Conservation (phyloP, 2,888 invertebrate species). For the Rapana venosa region DNA sequence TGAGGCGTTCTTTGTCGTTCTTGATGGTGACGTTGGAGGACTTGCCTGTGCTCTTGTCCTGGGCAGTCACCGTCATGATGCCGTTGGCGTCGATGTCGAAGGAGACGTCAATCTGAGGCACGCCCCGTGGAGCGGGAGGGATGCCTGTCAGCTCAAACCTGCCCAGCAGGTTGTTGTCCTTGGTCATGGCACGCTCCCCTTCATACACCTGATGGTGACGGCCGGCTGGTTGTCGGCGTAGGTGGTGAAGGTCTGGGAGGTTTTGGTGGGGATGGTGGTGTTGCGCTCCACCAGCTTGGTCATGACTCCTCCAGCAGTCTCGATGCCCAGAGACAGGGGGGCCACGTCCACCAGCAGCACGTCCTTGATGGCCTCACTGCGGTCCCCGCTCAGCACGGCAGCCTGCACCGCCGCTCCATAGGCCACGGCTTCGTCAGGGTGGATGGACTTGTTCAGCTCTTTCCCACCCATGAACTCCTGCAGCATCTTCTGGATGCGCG, state of each 20-base stretch:
- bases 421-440: slow-evolving; percentile 98
- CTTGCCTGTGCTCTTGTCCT: slow-evolving; percentile 88
- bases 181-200: slow-evolving; percentile 96
- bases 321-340: slow-evolving; percentile 80
- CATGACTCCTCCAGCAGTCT: slow-evolving; percentile 79
- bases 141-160: slow-evolving; percentile 75
- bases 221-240: slow-evolving; percentile 90
- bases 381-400: slow-evolving; percentile 85
- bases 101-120: slow-evolving; percentile 83
- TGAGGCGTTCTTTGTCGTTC: slow-evolving; percentile 91
- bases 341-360: slow-evolving; percentile 86
- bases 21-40: slow-evolving; percentile 90
- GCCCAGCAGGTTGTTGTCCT: slow-evolving; percentile 87
- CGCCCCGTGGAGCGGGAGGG: slow-evolving; percentile 75
- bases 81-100: slow-evolving; percentile 93
- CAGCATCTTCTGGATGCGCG: slow-evolving; percentile 90
- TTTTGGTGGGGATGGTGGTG: slow-evolving; percentile 78
- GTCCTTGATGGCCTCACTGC: slow-evolving; percentile 86
- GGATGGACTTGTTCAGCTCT: slow-evolving; percentile 93
- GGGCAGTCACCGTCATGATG: slow-evolving; percentile 81
- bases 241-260: slow-evolving; percentile 85
- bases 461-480: slow-evolving; percentile 41
- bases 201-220: slow-evolving; percentile 85
- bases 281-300: slow-evolving; percentile 63
- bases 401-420: slow-evolving; percentile 79